A percentile compares a stretch with the other conserved stretches of the same genome.
These are phyloP conservation scores for Mixornis gularis DNA, from an alignment of 2,113 vertebrate species.

Conservation along the genomic window DNA sequence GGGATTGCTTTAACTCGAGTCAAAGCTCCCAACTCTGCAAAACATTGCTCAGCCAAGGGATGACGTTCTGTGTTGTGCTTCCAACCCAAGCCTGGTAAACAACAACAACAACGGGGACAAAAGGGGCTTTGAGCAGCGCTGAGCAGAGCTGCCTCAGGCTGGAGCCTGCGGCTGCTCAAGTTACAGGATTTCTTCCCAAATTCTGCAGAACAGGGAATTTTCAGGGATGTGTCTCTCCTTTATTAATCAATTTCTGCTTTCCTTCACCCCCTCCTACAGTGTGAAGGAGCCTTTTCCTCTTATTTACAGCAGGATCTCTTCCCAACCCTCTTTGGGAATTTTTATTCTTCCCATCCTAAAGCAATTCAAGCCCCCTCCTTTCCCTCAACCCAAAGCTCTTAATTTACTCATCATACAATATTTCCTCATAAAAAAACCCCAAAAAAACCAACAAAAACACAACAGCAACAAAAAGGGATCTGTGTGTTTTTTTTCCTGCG, in stretches of 20 bases:
- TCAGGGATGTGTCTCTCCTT: background rate
- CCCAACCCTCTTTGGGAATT: background rate
- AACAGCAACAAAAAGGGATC: background rate
- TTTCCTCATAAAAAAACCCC: background rate
- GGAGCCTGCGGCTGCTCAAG: background rate
- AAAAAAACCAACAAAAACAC: too few relatives aligned
- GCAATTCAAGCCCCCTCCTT: background rate
- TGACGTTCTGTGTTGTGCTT: background rate
- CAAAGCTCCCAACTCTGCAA: background rate
- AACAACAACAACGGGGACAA: slow-evolving; percentile 11
- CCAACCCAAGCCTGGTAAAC: background rate
- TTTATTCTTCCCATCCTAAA: background rate
- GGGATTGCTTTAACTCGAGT: background rate
- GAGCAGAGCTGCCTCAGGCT: background rate
- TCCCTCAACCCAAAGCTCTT: background rate
- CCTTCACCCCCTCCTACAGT: background rate
- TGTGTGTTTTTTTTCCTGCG: background rate
- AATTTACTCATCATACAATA: background rate
- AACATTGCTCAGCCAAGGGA: background rate
- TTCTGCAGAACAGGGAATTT: background rate
- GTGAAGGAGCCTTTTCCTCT: background rate
- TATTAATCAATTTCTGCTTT: background rate
- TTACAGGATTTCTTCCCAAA: background rate
- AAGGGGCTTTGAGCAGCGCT: slow-evolving; percentile 5
- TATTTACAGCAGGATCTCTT: background rate